A percentile compares a stretch with the other conserved stretches of the same genome.
Evolutionary conservation across 2,113 vertebrate genomes (phyloP).

Genomic region (Eolophus roseicapilla): DNA sequence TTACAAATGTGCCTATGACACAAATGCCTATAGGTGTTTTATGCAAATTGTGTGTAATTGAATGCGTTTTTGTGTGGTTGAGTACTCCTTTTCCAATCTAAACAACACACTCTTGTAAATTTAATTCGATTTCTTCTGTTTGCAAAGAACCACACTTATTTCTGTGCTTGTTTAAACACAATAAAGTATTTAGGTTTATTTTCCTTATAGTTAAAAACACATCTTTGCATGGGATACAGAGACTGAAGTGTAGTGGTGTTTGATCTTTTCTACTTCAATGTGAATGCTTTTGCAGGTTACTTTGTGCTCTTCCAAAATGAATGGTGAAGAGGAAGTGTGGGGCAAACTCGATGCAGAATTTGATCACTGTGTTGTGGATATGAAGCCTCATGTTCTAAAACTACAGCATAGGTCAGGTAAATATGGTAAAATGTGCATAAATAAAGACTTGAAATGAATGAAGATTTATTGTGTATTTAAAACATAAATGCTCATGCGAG

Average conservation of each 20-base stretch:
- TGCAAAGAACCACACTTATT: background rate
- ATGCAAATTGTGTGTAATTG: background rate
- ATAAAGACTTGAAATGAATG: background rate
- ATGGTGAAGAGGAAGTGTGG: conserved; percentile 76
- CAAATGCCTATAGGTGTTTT: background rate
- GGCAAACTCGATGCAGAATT: conserved; percentile 87
- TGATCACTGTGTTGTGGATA: conserved; percentile 85
- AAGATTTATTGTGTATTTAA: background rate
- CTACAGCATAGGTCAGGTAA: conserved; percentile 84
- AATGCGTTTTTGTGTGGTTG: background rate
- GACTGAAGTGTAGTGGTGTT: fast-evolving
- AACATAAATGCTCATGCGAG: background rate
- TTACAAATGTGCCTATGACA: fast-evolving
- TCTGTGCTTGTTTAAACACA: background rate
- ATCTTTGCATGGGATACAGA: background rate
- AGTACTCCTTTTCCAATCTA: background rate
- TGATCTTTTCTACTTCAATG: background rate
- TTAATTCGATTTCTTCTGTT: background rate
- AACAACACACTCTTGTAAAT: fast-evolving
- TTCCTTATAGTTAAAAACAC: fast-evolving
- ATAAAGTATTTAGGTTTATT: background rate
- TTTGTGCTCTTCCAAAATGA: conserved; percentile 68
- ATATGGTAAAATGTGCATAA: background rate
- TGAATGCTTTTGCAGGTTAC: background rate
- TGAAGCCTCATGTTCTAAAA: conserved; percentile 91